Evolutionary conservation across 1,140 invertebrate genomes (phyloP).

Genomic region (Listronotus bonariensis): DNA sequence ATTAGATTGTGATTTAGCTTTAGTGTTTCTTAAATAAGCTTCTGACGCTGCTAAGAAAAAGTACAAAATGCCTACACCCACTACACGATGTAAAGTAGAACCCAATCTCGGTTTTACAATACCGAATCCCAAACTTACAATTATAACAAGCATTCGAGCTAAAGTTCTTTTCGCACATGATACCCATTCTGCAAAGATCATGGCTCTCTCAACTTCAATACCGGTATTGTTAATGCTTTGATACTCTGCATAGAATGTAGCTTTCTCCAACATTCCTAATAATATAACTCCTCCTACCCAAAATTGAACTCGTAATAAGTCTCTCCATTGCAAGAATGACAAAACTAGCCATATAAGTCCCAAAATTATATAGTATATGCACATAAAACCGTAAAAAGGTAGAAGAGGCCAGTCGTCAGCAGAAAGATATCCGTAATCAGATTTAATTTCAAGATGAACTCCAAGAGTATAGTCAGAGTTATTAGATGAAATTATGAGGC

Average conservation of each 20-base stretch:
- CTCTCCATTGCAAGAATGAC: conserved; percentile 86
- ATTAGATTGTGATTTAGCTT: conserved; percentile 68
- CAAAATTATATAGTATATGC: conserved; percentile 80
- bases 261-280: conserved; percentile 82
- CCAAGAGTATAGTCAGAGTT: conserved; percentile 56
- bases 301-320: conserved; percentile 91
- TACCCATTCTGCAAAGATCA: conserved; percentile 84
- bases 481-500: conserved; percentile 48
- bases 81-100: conserved; percentile 82
- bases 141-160: conserved; percentile 90
- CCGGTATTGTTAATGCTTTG: conserved; percentile 79
- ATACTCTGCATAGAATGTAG: conserved; percentile 90
- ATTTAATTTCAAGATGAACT: conserved; percentile 69
- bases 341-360: conserved; percentile 84
- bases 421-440: conserved; percentile 72
- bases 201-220: conserved; percentile 66
- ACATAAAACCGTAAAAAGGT: conserved; percentile 90
- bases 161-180: conserved; percentile 88
- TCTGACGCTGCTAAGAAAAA: conserved; percentile 83
- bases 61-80: conserved; percentile 80
- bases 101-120: conserved; percentile 92
- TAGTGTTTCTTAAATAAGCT: conserved; percentile 76
- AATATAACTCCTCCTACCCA: conserved; percentile 92
- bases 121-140: conserved; percentile 92
- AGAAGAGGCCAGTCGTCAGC: conserved; percentile 75